Base-by-base conservation (phyloP, 2,888 invertebrate species). In the Lepidocyrtinus sp. region DNA sequence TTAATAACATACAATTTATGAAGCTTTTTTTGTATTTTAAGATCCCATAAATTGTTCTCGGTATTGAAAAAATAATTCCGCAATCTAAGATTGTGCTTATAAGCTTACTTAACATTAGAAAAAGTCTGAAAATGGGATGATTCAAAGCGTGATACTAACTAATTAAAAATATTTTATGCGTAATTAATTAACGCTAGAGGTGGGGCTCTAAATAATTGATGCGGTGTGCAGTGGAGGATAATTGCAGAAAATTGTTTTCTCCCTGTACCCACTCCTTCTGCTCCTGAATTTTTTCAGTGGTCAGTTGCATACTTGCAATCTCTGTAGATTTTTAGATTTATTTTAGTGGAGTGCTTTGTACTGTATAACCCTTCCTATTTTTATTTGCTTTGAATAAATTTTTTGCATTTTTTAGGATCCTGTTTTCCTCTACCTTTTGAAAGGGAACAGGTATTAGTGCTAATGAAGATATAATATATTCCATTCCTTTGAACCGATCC, bases 161-260 rank as follows among this genome's bases (percentile, higher is more conserved):
- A 79, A 79, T 79, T 79, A 79, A 74, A 71, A 64, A 69, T 79
- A 79, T 79, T 79, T 74, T 79, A 79, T 79, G 79, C 64, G 73
- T 79, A 79, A 79, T 79, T 79, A 79, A 79, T 74, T 79, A 79
- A 68, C 68, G 74, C 79, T 74, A 63, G 50, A 79, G 79, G 79
- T 74, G 79, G 79, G 79, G 79, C 59, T 79, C 63, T n/a, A 5
- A 73, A 79, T 74, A 79, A 79, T 79, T 79, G 79, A 73, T 73
- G 79, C 73, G 73, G 74, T 73, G 71, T 71, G 79, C 73, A 78
- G 72, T 74, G 79, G n/a, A 55, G 17, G 79, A 74, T 79, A 79
- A 79, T 79, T 79, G 79, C 79, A 74, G 69, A 79, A 79, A 79
- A 73, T 79, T 68, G 73, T 79, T 79, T 77, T 25, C 64, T 24